Evolutionary conservation across 2,113 vertebrate genomes (phyloP).

Genomic region (Limnothrissa miodon): DNA sequence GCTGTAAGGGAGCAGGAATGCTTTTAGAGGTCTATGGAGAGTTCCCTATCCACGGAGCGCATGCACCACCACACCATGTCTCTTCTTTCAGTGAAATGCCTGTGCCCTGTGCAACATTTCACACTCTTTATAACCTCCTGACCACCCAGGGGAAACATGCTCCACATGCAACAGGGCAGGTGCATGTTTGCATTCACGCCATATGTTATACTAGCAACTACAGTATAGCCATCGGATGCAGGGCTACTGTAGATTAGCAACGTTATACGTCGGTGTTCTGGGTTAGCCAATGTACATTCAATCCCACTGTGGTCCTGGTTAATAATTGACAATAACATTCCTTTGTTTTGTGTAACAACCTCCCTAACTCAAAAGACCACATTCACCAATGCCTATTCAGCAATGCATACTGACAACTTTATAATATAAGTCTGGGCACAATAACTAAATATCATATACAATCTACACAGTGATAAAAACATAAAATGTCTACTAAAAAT

Average conservation of each 20-base stretch:
- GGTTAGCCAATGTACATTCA: too few species aligned
- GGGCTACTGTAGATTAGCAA: too few species aligned
- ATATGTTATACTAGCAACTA: not conserved
- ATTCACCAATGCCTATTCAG: too few species aligned
- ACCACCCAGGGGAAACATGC: not conserved
- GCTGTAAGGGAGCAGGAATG: not conserved
- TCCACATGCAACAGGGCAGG: not conserved
- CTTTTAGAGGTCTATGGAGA: constrained; percentile 1
- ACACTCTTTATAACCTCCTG: constrained; percentile 12
- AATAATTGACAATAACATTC: too few species aligned
- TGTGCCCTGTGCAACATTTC: constrained; percentile 16
- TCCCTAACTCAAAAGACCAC: too few species aligned
- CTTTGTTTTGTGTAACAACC: too few species aligned
- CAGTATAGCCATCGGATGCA: not conserved
- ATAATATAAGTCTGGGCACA: too few species aligned
- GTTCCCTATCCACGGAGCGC: not conserved
- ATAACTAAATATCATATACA: too few species aligned
- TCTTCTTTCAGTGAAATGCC: not conserved
- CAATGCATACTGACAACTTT: too few species aligned
- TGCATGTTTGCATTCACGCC: not conserved
- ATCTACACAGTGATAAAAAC: not conserved
- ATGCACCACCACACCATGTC: not conserved
- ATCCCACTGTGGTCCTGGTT: too few species aligned
- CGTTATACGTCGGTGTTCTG: too few species aligned
- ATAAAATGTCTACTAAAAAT: not conserved